Base-by-base conservation (phyloP, 2,888 invertebrate genomes). In the Heterodera filipjevi region DNA sequence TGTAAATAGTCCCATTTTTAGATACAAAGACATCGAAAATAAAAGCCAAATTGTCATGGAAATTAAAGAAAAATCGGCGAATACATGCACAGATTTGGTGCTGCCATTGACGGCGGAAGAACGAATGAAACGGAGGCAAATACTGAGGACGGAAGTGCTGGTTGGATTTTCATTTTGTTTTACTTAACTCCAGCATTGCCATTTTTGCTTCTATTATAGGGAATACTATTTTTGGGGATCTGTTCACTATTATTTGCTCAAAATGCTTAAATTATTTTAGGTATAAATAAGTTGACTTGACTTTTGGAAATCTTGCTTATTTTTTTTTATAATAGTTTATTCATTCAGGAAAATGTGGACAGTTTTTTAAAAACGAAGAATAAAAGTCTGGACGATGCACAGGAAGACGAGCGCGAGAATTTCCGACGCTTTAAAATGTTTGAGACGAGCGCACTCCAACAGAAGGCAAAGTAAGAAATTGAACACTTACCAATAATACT, bases 381-480 rank as follows among this genome's bases (percentile, higher is more conserved):
- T 5, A n/a, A 71, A 82, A 93, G 93, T 74, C 93, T 93, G 3
- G 95, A 96, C 3, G 95, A 96, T 86, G 93, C 93, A 89, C 95
- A 95, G 27, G 70, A 77, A 5, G 71, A 76, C n/a, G 76, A 81
- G 32, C 96, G 98, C 89, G 96, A 96, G 89, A 94, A 94, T 89
- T 95, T 96, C 91, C 93, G 94, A 80, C 96, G 97, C 92, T 97
- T 97, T 90, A 96, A 96, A 91, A 95, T 95, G 90, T 95, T 98
- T 95, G 97, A 98, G 91, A 93, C 93, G 86, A 96, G 95, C 90
- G 92, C 98, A 83, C 92, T 93, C 76, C 93, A 94, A 19, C 95
- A 95, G 87, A 93, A 94, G 84, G 93, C 93, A 87, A 93, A 95
- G 90, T 92, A n/a, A 32, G 76, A 71, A 49, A 19, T 73, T 71